Evolutionary conservation across 2,888 invertebrate genomes (phyloP), one percentile per base, ranked within the genome.

Genomic region (Andrena minutula): DNA sequence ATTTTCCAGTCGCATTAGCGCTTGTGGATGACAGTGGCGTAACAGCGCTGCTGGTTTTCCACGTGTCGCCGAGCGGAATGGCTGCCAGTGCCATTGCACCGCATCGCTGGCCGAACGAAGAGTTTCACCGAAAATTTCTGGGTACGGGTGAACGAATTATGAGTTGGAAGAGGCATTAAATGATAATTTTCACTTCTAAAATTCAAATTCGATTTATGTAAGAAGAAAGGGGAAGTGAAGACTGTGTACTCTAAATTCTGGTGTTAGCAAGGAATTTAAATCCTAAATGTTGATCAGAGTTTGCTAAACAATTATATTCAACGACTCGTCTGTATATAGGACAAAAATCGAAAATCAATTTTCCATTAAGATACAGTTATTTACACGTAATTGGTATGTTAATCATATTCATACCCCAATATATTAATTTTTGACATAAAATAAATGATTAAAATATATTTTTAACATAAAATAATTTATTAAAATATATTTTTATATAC

Each of bases 31-130:
- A 90, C 91, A 91, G 85, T 83, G 75, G 84, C 80, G 85, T 86
- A 89, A 90, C 90, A 89, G 89, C 89, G 89, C 88, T 88, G 89
- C 89, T 86, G 88, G 89, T 90, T 90, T 90, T 87, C 89, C 82
- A 85, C 77, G 87, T 86, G 79, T 85, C 85, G 86, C 75, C 85
- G 83, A 89, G 84, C 82, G 86, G 87, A 89, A 90, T 86, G 79
- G 84, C 82, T 80, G 76, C 41, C 68, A 64, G 8, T 63, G 35
- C 61, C 75, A 69, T 69, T 41, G 41, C 63, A 12, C 61, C 70
- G 66, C 51, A 56, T 68, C 76, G 69, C 35, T 30, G 68, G 64
- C 64, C 76, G 72, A 49, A 53, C 71, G 32, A 28, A 41, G 10
- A n/a, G 41, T 23, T 16, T n/a, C 20, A 28, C 26, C 32, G 56